phyloP scores from a whole-genome alignment of 2,888 invertebrate species.

The Xanthorhoe spadicearia region DNA sequence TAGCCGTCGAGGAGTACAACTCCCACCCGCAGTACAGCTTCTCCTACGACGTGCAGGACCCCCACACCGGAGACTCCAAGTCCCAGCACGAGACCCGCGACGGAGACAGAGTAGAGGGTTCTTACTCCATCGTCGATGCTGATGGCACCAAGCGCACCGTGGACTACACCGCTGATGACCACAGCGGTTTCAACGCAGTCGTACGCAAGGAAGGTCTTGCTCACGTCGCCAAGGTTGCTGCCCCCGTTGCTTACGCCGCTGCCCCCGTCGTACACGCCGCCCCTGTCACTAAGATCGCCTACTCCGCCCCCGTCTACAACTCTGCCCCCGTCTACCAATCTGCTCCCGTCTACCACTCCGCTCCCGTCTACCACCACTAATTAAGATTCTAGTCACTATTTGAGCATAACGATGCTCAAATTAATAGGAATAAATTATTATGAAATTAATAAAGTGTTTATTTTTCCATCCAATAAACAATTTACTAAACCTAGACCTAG shows the following conservation, averaged over 20 bases:
- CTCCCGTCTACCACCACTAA: constrained; percentile 74
- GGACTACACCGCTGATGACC: constrained; percentile 77
- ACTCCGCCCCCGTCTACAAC: constrained; percentile 66
- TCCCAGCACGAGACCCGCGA: constrained; percentile 76
- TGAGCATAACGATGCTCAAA: constrained; percentile 35
- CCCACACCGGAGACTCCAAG: constrained; percentile 75
- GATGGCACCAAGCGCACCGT: constrained; percentile 80
- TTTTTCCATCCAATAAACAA: background rate
- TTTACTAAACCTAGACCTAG: background rate
- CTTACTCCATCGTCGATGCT: constrained; percentile 77
- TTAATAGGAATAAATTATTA: constrained; percentile 50
- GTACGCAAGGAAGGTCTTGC: constrained; percentile 72
- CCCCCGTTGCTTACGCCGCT: constrained; percentile 63
- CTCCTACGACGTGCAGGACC: constrained; percentile 75
- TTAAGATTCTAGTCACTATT: constrained; percentile 6
- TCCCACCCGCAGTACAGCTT: constrained; percentile 68
- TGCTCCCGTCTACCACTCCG: constrained; percentile 58
- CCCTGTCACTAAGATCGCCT: constrained; percentile 40
- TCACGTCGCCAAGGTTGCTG: constrained; percentile 60
- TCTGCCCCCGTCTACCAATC: constrained; percentile 50
- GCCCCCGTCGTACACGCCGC: constrained; percentile 65
- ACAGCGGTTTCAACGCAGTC: constrained; percentile 81
- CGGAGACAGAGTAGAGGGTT: constrained; percentile 78
- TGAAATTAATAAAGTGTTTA: constrained; percentile 41
- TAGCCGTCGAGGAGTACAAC: constrained; percentile 57